Conservation (phyloP, 2,888 invertebrate species). For the Caenorhabditis japonica region DNA sequence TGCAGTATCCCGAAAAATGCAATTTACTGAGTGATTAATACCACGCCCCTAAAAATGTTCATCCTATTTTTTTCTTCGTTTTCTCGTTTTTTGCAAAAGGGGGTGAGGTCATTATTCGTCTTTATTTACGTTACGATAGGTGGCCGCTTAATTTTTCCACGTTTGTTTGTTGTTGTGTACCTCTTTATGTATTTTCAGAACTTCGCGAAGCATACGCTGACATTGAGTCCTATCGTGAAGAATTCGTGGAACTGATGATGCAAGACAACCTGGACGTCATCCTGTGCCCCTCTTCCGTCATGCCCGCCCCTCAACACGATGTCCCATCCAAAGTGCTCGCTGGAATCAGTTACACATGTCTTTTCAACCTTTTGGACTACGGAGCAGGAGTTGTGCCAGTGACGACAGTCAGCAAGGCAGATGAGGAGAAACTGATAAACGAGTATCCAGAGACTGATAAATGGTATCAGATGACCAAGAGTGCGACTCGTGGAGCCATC, state of each 20-base stretch:
- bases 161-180: too few species aligned
- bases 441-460: slow-evolving; percentile 65
- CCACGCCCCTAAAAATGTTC: too few species aligned
- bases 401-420: slow-evolving; percentile 71
- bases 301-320: slow-evolving; percentile 65
- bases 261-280: slow-evolving; percentile 59
- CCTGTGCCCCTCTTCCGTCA: slow-evolving; percentile 62
- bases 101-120: too few species aligned
- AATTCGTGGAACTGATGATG: slow-evolving; percentile 59
- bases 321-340: slow-evolving; percentile 63
- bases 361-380: slow-evolving; percentile 77
- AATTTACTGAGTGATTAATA: too few species aligned
- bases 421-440: slow-evolving; percentile 63
- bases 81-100: too few species aligned
- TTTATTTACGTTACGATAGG: too few species aligned
- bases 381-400: slow-evolving; percentile 77
- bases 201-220: slow-evolving; percentile 64
- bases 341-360: slow-evolving; percentile 73
- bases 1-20: too few species aligned
- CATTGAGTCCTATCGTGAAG: slow-evolving; percentile 64
- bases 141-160: too few species aligned
- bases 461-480: slow-evolving; percentile 64
- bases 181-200: too few species aligned
- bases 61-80: too few species aligned
- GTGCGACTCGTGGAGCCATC: slow-evolving; percentile 58